Percentiles rank a stretch among this genome's conserved stretches.
Conservation (phyloP, 2,888 invertebrate genomes). For the Dasysyrphus albostriatus region DNA sequence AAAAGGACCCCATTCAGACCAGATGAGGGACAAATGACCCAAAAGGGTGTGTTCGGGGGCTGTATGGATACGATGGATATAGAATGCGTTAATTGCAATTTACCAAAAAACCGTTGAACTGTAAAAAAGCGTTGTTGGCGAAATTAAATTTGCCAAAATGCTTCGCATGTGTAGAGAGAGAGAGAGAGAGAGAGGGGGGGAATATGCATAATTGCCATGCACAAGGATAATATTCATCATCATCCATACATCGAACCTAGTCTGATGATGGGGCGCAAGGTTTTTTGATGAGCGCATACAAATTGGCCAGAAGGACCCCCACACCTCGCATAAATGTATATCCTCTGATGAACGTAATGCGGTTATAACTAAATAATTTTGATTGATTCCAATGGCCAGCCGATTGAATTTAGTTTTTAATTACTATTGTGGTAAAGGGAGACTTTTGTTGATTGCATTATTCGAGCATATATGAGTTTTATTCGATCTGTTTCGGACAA, state of each 20-base stretch:
- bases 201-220: conserved; percentile 22
- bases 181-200: background rate
- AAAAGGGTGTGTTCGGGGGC: too few species aligned
- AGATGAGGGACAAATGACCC: background rate
- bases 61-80: background rate
- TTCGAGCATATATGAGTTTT: conserved; percentile 12
- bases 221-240: background rate
- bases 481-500: background rate
- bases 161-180: background rate
- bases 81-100: conserved; percentile 65
- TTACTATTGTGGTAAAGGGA: conserved; percentile 57
- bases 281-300: background rate
- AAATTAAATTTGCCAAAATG: conserved; percentile 55
- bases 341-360: conserved; percentile 33
- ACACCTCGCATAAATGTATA: background rate
- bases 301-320: background rate
- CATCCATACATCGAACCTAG: background rate
- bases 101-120: conserved; percentile 42
- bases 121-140: conserved; percentile 54
- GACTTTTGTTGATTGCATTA: conserved; percentile 61
- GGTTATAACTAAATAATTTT: conserved; percentile 64
- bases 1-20: conserved; percentile 23
- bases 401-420: conserved; percentile 69
- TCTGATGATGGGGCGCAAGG: background rate
- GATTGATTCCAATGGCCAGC: conserved; percentile 50